Base-by-base conservation (phyloP, 2,113 vertebrate genomes). In the Xiphophorus maculatus region DNA sequence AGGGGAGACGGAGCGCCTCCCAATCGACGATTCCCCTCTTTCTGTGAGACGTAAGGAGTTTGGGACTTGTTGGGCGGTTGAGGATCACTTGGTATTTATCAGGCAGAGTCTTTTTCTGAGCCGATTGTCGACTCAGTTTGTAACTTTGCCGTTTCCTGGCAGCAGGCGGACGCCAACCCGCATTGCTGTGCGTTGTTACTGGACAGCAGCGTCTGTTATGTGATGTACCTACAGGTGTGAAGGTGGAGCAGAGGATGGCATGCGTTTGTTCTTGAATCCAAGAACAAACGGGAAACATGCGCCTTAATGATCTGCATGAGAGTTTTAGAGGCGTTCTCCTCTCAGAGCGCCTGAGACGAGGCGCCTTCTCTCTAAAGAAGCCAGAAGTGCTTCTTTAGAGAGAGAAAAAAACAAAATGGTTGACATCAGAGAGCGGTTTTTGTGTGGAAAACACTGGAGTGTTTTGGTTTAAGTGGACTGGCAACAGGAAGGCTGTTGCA, bases 281-380 rank as follows among this genome's bases (percentile, higher is more conserved):
- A 30, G 30, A 30, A 30, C 30, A 30, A 30, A 30, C 30, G 30
- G 84, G 88, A 86, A 84, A 92, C 0, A 2, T 71, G 77, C 84
- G 81, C 87, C 83, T 90, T 90, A 87, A 77, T 62, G 66, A 86
- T 89, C 80, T 87, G 82, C 81, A 72, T n/a, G 33, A 74, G 73
- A 77, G 74, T 28, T 71, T 74, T 84, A 29, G 73, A 74, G 76
- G 74, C 83, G 79, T 51, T 4, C 19, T 83, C 76, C 73, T 83
- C 83, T 83, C 71, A 37, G 69, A 71, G 69, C 60, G 30, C 30
- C 30, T 30, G 30, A 30, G 3, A 30, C 3, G 30, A 30, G 30
- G 30, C 30, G 3, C 3, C 30, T 30, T 30, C 30, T 30, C 30
- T 30, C 30, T 30, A 3, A 30, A 30, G 30, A 30, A 3, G 30